phyloP scores from a whole-genome alignment of 2,113 vertebrate genomes.

The Rhagologus leucostigma region DNA sequence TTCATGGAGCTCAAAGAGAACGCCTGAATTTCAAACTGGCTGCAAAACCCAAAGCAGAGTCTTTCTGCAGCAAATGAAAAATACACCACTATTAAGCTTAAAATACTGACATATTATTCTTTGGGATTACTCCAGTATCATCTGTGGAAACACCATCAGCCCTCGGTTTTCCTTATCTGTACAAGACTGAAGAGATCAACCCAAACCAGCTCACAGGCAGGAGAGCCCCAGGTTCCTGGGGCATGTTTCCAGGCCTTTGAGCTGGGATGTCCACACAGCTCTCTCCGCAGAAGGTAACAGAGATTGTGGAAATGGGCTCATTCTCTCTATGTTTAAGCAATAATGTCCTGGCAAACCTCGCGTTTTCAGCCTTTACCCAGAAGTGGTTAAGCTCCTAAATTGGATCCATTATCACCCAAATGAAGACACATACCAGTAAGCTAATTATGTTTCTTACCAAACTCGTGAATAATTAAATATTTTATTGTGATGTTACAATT shows the following conservation, averaged over 20 bases:
- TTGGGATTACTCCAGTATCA: neutral
- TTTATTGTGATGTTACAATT: conserved; percentile 74
- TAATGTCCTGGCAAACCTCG: neutral
- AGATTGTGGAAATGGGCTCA: neutral
- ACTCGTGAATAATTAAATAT: conserved; percentile 77
- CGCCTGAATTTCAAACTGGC: rapidly evolving
- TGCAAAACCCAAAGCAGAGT: neutral
- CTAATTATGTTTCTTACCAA: conserved; percentile 67
- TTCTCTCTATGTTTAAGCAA: neutral
- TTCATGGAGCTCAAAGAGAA: neutral
- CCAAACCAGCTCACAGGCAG: neutral
- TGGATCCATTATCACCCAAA: conserved; percentile 54
- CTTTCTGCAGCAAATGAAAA: neutral
- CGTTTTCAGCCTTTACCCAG: neutral
- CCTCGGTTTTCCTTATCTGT: rapidly evolving
- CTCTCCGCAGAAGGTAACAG: neutral
- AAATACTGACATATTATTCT: neutral
- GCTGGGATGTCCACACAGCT: neutral
- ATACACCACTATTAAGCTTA: neutral
- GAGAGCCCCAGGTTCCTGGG: neutral
- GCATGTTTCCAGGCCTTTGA: rapidly evolving
- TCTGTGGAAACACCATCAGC: neutral
- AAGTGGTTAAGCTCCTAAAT: conserved; percentile 25
- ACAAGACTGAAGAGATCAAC: neutral
- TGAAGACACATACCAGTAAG: conserved; percentile 53